Evolutionary conservation across 2,113 vertebrate genomes (phyloP), one percentile per base, ranked within the genome.

Genomic region (Chaenogobius annularis): DNA sequence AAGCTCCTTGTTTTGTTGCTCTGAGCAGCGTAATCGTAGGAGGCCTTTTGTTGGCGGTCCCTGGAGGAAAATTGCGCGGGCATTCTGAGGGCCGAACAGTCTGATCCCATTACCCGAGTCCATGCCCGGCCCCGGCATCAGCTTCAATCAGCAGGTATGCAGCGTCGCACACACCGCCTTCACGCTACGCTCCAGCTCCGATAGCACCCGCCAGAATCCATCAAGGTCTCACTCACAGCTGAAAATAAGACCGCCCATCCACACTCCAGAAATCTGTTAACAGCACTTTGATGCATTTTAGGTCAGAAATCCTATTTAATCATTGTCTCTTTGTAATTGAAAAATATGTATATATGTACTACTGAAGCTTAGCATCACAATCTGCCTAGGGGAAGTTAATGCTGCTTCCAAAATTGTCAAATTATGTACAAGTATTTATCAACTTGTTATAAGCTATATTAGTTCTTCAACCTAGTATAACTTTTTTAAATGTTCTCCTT

Each of bases 91-190:
- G 80, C 80, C 70, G 86, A 80, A 69, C 86, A 87, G 84, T 87
- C 81, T 79, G 88, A 90, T 89, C 79, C 80, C 83, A 89, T 92
- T 90, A 87, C 89, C 81, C 78, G 80, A 81, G 84, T 80, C 69
- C 73, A 73, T 83, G 82, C 79, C 79, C 89, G 85, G 78, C 55
- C 23, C 55, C 11, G 11, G 55, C 55, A 91, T 87, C 84, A 83
- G 79, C 81, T 85, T 85, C 86, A 87, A 75, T 91, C 83, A 84
- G 82, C 80, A 83, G 83, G 79, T 86, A 86, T 66, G 64, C 74
- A 89, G 75, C 72, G 56, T 63, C 19, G 61, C 66, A 50, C 74
- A 69, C 52, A 44, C 69, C 50, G 23, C 55, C 67, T 56, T 82
- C 66, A 72, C 74, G 70, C 77, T 71, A 12, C 73, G 70, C 67